Evolutionary conservation across 2,888 invertebrate species (phyloP), one percentile per base, ranked within the genome.

Genomic region (Cephus sareptanus): DNA sequence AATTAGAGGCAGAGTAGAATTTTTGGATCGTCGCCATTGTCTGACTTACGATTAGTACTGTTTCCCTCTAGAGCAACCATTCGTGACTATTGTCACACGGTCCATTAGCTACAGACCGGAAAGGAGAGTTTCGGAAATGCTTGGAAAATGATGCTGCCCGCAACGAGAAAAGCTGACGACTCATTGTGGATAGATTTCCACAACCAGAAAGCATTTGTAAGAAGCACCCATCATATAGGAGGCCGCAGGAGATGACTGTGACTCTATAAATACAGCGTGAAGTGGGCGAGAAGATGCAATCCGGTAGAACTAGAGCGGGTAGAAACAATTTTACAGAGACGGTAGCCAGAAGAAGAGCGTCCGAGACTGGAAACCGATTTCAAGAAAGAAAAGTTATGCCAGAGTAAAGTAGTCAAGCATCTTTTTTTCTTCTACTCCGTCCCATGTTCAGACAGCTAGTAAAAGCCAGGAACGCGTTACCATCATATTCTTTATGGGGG

Each of bases 251-350:
- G 85, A 87, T 85, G 87, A 87, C 85, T 85, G 85, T 84, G 84
- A 83, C 83, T 85, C 89, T 90, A 90, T 88, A 89, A 90, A 90
- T 90, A 90, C 86, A 81, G 79, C 81, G 81, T 83, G 79, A 88
- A 88, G 89, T 89, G 88, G 89, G 89, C 89, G 87, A 84, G 76
- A 82, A 80, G 86, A 84, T 85, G 88, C 86, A 84, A 85, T 84
- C 82, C 85, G 69, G 84, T 80, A 83, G 83, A 87, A 87, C 85
- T 87, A 86, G 87, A 87, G 82, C 87, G 84, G 79, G 77, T 69
- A 77, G 68, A 77, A 83, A 78, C 82, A 82, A 84, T 85, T 84
- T 84, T 81, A 79, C 81, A 70, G 35, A 37, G 35, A n/a, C 70
- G 80, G 82, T 82, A 81, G 82, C 82, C 82, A 81, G 37, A 11